Percentiles rank a stretch among this genome's conserved stretches.
Conservation (phyloP, 2,113 vertebrate species). For the Muntiacus reevesi region DNA sequence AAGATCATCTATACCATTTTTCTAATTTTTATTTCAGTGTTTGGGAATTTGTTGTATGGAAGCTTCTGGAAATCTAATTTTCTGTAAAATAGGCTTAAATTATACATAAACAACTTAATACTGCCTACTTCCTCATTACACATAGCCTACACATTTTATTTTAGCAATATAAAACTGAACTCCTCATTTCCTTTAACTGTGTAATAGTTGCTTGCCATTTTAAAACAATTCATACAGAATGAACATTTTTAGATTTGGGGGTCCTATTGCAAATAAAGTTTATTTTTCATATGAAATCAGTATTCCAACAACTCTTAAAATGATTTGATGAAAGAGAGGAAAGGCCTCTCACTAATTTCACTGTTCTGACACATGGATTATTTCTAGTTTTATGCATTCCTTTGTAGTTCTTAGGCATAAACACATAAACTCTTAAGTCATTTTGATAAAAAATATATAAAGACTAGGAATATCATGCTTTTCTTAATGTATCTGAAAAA, state of each 20-base stretch:
- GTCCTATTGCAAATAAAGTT: not conserved
- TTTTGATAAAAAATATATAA: constrained; percentile 1
- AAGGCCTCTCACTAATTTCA: not conserved
- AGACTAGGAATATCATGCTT: not conserved
- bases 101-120: not conserved
- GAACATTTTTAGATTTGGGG: not conserved
- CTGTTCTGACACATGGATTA: not conserved
- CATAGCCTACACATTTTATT: not conserved
- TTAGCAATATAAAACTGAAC: not conserved
- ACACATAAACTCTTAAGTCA: not conserved
- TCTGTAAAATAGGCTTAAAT: not conserved
- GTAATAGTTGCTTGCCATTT: not conserved
- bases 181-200: not conserved
- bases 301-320: not conserved
- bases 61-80: not conserved
- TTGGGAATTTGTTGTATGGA: not conserved
- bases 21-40: not conserved
- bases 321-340: not conserved
- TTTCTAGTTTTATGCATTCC: not conserved
- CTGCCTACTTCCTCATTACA: not conserved
- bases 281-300: not conserved
- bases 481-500: not conserved
- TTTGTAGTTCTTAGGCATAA: not conserved
- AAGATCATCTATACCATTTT: not conserved
- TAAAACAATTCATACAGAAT: not conserved